Conservation (phyloP, 2,888 invertebrate species). For the Acronicta leporina region DNA sequence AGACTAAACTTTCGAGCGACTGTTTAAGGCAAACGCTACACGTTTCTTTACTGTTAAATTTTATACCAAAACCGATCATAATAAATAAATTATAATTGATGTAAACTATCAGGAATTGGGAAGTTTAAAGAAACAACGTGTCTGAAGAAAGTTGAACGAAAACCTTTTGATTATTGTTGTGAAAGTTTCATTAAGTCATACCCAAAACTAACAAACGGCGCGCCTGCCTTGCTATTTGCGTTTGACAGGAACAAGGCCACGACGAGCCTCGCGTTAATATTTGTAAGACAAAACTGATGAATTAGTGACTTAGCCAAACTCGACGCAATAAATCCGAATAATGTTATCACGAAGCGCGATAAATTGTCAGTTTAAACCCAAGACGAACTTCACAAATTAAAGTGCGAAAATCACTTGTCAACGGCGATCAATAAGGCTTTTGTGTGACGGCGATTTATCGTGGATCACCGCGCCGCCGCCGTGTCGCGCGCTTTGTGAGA, state of each 20-base stretch:
- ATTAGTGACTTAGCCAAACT: background rate
- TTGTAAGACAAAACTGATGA: background rate
- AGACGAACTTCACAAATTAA: conserved; percentile 18
- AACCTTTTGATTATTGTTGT: too few relatives aligned
- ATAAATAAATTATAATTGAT: too few relatives aligned
- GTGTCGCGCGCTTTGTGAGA: background rate
- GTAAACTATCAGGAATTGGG: too few relatives aligned
- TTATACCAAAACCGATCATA: too few relatives aligned
- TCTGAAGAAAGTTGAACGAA: too few relatives aligned
- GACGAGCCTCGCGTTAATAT: background rate
- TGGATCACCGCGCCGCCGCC: conserved; percentile 5
- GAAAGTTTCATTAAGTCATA: background rate
- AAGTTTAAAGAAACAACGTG: too few relatives aligned
- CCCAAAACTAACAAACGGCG: too few relatives aligned
- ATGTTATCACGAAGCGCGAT: conserved; percentile 5
- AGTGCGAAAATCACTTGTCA: conserved; percentile 29
- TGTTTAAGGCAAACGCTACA: too few relatives aligned
- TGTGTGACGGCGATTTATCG: conserved; percentile 19
- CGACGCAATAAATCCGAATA: background rate
- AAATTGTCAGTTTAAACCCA: conserved; percentile 9
- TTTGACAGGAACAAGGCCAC: background rate
- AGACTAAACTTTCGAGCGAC: too few relatives aligned
- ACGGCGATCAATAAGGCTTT: conserved; percentile 28
- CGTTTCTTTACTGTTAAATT: too few relatives aligned
- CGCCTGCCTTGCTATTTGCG: too few relatives aligned